Base-by-base conservation (phyloP, 2,797 vertebrate genomes). In the Sebastes flavidus region DNA sequence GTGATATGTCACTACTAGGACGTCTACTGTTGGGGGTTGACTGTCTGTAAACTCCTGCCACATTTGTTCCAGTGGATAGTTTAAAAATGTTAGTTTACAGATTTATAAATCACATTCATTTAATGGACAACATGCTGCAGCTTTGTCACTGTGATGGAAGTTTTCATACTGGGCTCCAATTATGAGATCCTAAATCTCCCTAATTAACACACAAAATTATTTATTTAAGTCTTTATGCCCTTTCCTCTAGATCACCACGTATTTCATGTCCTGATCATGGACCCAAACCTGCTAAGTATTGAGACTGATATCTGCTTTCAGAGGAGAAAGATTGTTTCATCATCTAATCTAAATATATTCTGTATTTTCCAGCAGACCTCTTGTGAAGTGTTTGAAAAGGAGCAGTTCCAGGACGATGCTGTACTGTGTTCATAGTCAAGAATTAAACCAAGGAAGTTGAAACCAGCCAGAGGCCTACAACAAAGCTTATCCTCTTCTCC, bases 1-100 rank as follows among this genome's bases (percentile, higher is more conserved):
- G 42, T 36, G n/a, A 78, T 59, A n/a, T 32, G 34, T 78, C 65
- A 61, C 52, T 46, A 59, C 73, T 3, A 29, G 68, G 69, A 69
- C 0, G 8, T 59, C 46, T 32, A 10, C 14, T 12, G 24, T 56
- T 49, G 56, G 8, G 5, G n/a, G 49, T 60, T 46, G 66, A 42
- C 24, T 24, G 27, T 29, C 29, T 12, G 6, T 25, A 42, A 72
- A 27, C 14, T 29, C 36, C 16, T 54, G 46, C 52, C 24, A 58
- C 49, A 63, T 52, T 63, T 68, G 6, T 69, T 65, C 14, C 34
- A 20, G 0, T 22, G 34, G 24, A 36, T 65, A 12, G 60, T 61
- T 75, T 11, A n/a, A 63, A 61, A 54, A 27, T 25, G 3, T 70
- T 69, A 14, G 7, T 71, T 61, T 42, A 38, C n/a, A 29, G 20